Base-by-base conservation (phyloP, 1,140 invertebrate genomes). In the Leptonema lineaticorne region DNA sequence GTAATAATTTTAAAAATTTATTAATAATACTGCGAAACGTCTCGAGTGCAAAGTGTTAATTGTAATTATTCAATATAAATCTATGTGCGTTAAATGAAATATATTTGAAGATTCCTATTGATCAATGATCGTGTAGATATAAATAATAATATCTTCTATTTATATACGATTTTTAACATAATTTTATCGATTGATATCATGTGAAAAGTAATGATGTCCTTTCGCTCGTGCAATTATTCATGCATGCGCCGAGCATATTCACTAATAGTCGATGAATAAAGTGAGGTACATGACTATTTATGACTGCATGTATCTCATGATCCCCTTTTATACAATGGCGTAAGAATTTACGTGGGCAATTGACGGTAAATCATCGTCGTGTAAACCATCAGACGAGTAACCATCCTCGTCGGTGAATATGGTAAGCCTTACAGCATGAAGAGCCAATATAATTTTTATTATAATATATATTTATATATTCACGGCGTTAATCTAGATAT, bases 331-430 rank as follows among this genome's bases (percentile, higher is more conserved):
- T 24, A 64, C 62, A 64, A 64, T 64, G 45, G 62, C 16, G 62
- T 48, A 46, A 64, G 62, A 46, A 64, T 64, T 64, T 64, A 64
- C 62, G 62, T 64, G 62, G 62, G 62, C 62, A 64, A 64, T 64
- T 64, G 62, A 30, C 62, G 16, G 45, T 64, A 64, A 50, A 64
- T 64, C 62, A 64, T 50, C 41, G 37, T 6, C 37, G 37, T 22
- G 24, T 20, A 30, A 27, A 28, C 58, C 6, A 16, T 16, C 29
- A 41, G 14, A 58, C 9, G 28, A 22, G n/a, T n/a, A n/a, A 18
- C 62, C 22, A 50, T 64, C 26, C 62, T 45, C 37, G 45, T 5
- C 11, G 37, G 37, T 11, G 37, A 41, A 41, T 41, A 14, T 41
- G 11, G 16, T 41, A 41, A 41, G 37, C 37, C 37, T 41, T 16